Evolutionary conservation across 2,888 invertebrate genomes (phyloP), one percentile per base, ranked within the genome.

Genomic region (Drosophila mettleri): DNA sequence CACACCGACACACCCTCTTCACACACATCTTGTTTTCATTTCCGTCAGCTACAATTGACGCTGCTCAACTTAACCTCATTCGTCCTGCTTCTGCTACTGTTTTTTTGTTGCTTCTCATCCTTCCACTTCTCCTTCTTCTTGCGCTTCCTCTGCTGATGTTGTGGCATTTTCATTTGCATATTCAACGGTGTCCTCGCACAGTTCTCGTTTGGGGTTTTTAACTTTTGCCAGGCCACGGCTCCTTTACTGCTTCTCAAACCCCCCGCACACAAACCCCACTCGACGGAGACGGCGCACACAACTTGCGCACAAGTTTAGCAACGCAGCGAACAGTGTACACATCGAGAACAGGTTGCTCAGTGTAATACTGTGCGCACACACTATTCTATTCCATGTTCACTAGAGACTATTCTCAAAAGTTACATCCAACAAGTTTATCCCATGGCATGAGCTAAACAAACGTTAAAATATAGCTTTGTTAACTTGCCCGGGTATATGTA

Each of bases 11-110:
- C 14, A 33, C 16, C 34, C 33, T 31, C 31, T 46, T 46, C 27
- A 63, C 57, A 69, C 76, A 72, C 79, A 84, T 78, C 87, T 89
- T 86, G 86, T 85, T 86, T 86, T 86, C 87, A 86, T 86, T 89
- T 86, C 86, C 86, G 86, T 88, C 89, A 88, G 82, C 80, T 85
- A 86, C 88, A 86, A 86, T 88, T 88, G 85, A 86, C 88, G 88
- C 86, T 74, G 77, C 89, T 86, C 85, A 86, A 86, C 84, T 86
- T 86, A 86, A 86, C 85, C 85, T 84, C 88, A 81, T 84, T 84
- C 84, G 84, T 77, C 67, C 67, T 64, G 66, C 59, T 39, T 55
- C 61, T 58, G 60, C 45, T 31, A 20, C 31, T 20, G 7, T 20
- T n/a, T 33, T n/a, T 22, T 45, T 10, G 22, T n/a, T 33, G 31